phyloP scores from a whole-genome alignment of 2,113 vertebrate species.

The Ictalurus punctatus region DNA sequence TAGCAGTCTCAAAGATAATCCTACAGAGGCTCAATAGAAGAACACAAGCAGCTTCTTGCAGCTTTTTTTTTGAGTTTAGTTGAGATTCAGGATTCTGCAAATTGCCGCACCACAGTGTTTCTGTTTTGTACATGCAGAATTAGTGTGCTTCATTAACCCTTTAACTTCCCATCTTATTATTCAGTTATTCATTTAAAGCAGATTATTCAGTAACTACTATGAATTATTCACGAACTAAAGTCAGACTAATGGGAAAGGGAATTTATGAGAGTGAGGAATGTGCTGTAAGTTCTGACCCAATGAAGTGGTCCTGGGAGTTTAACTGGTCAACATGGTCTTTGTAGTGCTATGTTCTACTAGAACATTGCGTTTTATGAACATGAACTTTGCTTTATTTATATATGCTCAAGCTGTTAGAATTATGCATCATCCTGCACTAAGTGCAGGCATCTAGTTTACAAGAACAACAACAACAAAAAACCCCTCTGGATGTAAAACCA shows the following conservation, averaged over 20 bases:
- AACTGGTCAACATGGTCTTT: background rate
- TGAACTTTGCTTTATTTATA: background rate
- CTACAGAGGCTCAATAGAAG: slow-evolving; percentile 62
- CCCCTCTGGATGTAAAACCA: background rate
- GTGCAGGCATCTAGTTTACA: background rate
- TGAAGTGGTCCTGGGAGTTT: slow-evolving; percentile 12
- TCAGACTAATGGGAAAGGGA: background rate
- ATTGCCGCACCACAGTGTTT: background rate
- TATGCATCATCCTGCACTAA: background rate
- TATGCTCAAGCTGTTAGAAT: background rate
- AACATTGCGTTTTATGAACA: background rate
- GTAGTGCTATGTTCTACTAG: background rate
- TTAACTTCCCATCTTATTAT: background rate
- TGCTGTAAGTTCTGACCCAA: background rate
- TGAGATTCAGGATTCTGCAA: background rate
- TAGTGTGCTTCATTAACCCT: background rate
- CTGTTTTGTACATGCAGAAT: background rate
- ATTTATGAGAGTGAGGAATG: background rate
- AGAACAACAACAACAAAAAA: background rate
- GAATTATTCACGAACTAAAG: slow-evolving; percentile 16
- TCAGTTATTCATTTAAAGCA: background rate
- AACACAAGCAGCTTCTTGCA: slow-evolving; percentile 38
- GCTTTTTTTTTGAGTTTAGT: slow-evolving; percentile 2
- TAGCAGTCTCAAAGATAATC: slow-evolving; percentile 60
- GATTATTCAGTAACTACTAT: background rate